Evolutionary conservation across 2,888 invertebrate genomes (phyloP), one percentile per base, ranked within the genome.

Genomic region (Salpingus planirostris): DNA sequence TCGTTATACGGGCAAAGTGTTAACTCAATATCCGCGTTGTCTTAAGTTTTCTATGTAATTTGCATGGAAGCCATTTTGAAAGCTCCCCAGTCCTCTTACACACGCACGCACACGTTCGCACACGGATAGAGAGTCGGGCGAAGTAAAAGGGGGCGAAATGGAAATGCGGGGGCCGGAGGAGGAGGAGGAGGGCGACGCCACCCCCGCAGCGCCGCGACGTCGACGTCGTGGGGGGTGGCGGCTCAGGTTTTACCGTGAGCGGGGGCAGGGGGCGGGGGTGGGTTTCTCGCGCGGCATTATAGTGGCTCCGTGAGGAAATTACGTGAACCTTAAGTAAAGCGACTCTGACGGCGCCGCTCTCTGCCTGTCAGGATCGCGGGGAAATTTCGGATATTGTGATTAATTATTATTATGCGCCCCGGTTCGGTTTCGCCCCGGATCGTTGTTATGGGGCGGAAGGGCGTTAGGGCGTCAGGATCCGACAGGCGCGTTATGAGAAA

Each of bases 1-100:
- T n/a, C n/a, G n/a, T n/a, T n/a, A n/a, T n/a, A n/a, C n/a, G n/a
- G 45, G 52, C 49, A 57, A 39, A 39, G 56, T 56, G 60, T 58
- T 61, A 62, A 62, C 60, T 62, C 61, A 62, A 62, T 62, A 62
- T 62, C 58, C 61, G 58, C 58, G 59, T 55, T 60, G 62, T 62
- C 62, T 62, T 63, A 63, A 63, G 63, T 63, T 63, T 63, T 63
- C 62, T 62, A 57, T 59, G 59, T 61, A 63, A 63, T 62, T 63
- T 62, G 59, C 63, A 62, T 62, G 60, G 63, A 59, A 59, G 63
- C 62, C 63, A 63, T 63, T 63, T 63, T 63, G 63, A 61, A 61
- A 61, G 60, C 60, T 55, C 49, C 44, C 46, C 46, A 46, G 48
- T 44, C 42, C 46, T 45, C 40, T n/a, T n/a, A n/a, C n/a, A n/a